Conservation (phyloP, 2,888 invertebrate species). For the Hirtodrosophila histrioides region DNA sequence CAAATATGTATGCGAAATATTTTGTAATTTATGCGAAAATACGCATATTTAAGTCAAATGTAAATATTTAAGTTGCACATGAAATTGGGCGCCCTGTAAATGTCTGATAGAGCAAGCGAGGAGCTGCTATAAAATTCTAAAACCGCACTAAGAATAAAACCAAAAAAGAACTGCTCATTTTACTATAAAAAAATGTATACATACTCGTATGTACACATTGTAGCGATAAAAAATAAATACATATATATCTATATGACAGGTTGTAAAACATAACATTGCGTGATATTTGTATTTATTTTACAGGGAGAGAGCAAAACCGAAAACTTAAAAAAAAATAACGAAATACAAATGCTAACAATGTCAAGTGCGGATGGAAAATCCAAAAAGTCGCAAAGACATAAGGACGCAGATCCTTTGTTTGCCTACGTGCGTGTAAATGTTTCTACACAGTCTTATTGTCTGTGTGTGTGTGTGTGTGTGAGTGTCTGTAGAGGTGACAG, state of each 20-base stretch:
- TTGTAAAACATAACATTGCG: constrained; percentile 65
- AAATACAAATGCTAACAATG: constrained; percentile 58
- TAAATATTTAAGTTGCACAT: constrained; percentile 76
- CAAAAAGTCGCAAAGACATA: constrained; percentile 67
- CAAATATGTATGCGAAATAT: constrained; percentile 58
- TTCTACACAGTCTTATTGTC: neutral
- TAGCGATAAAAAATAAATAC: constrained; percentile 49
- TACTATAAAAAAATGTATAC: constrained; percentile 4
- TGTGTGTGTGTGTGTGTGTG: constrained; percentile 7
- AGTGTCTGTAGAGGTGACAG: constrained; percentile 22
- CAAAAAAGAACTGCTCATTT: constrained; percentile 5
- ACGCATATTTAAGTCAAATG: constrained; percentile 77
- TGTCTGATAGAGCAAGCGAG: constrained; percentile 61
- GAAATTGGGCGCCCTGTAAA: constrained; percentile 67
- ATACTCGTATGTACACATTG: constrained; percentile 16
- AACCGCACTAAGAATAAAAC: constrained; percentile 45
- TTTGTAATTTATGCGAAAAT: constrained; percentile 76
- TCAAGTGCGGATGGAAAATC: constrained; percentile 45
- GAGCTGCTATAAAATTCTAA: constrained; percentile 63
- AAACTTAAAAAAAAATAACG: constrained; percentile 40
- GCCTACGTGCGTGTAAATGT: constrained; percentile 29
- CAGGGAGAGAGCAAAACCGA: constrained; percentile 29
- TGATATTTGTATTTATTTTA: constrained; percentile 66
- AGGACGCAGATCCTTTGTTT: constrained; percentile 59
- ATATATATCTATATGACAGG: constrained; percentile 47